Conservation (phyloP, 2,888 invertebrate species). For the Hartigia nigra region DNA sequence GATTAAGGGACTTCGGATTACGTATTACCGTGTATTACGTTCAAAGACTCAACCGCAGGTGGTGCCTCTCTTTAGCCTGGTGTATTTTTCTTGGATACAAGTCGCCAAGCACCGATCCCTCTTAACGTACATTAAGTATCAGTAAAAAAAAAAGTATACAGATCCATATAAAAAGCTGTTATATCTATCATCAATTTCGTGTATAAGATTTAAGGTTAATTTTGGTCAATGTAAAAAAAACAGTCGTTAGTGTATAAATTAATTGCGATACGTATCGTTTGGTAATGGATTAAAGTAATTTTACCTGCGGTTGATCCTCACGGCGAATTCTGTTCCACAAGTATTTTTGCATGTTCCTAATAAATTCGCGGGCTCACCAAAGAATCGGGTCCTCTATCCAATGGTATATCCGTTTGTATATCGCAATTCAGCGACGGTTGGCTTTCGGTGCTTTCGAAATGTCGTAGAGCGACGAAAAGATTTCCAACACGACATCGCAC, state of each 20-base stretch:
- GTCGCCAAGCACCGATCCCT: not conserved
- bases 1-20: constrained; percentile 28
- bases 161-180: not conserved
- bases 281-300: not conserved
- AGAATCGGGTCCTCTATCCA: not conserved
- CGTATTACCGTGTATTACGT: constrained; percentile 46
- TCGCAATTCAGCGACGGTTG: not conserved
- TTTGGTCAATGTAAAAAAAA: not conserved
- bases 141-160: not conserved
- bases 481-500: constrained; percentile 3
- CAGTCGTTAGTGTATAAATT: not conserved
- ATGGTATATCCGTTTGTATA: not conserved
- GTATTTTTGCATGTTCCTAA: not conserved
- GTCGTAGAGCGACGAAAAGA: not conserved
- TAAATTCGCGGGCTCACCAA: not conserved
- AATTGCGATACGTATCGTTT: not conserved
- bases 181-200: not conserved
- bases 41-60: constrained; percentile 42
- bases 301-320: not conserved
- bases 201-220: not conserved
- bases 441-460: not conserved
- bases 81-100: not conserved
- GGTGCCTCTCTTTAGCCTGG: constrained; percentile 16
- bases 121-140: not conserved
- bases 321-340: not conserved